Evolutionary conservation across 2,888 invertebrate species (phyloP), one percentile per base, ranked within the genome.

Genomic region (Heteromurus nitidus): DNA sequence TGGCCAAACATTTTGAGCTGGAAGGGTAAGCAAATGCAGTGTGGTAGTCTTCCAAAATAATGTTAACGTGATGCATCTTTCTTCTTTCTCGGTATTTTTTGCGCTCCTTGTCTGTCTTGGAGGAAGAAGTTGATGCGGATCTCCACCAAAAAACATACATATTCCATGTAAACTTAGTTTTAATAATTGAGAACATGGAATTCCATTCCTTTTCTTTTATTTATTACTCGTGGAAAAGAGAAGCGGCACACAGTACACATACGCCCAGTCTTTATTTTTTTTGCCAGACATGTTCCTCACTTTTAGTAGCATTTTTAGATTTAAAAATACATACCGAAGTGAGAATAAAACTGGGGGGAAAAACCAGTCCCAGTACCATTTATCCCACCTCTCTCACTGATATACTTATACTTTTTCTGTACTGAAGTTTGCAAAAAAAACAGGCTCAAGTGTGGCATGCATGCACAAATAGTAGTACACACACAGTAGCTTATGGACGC

Each of bases 101-200:
- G 20, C 53, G n/a, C 22, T 53, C 50, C 18, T 18, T n/a, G 16
- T 50, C 50, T 50, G 3, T 50, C 50, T 9, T 13, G 36, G n/a
- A n/a, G n/a, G n/a, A n/a, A n/a, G n/a, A n/a, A n/a, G n/a, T n/a
- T n/a, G n/a, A n/a, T n/a, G n/a, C n/a, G n/a, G n/a, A n/a, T n/a
- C n/a, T n/a, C n/a, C n/a, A 9, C 36, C 36, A n/a, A n/a, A 2
- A n/a, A 9, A 44, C 16, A 9, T 9, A 44, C n/a, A 44, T 44
- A 36, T 13, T 53, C 53, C 22, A 3, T 53, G 53, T 22, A 53
- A 53, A 53, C 53, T 53, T 53, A 18, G 53, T 53, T 53, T 53
- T 53, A 53, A 53, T 53, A 53, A 53, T 53, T 53, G 53, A 53
- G 53, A 18, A 53, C 20, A 22, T 53, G 18, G 53, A 53, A 18